A percentile compares a stretch with the other conserved stretches of the same genome.
Evolutionary conservation across 1,140 invertebrate species (phyloP).

Genomic region (Apis florea): DNA sequence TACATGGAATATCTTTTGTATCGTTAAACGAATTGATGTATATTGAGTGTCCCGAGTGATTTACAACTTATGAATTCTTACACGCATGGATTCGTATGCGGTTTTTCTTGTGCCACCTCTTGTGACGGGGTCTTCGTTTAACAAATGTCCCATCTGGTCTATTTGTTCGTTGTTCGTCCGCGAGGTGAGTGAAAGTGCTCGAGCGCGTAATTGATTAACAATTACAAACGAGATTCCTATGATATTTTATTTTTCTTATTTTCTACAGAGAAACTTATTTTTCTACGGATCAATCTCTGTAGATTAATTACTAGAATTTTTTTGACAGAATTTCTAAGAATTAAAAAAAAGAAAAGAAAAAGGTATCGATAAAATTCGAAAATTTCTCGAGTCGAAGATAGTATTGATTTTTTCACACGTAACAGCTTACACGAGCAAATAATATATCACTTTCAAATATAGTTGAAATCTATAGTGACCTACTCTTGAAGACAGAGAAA

Average conservation of each 20-base stretch:
- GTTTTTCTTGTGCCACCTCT: constrained; percentile 1
- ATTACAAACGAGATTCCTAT: not conserved
- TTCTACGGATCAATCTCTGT: too few relatives aligned
- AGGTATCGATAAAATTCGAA: not conserved
- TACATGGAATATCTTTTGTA: not conserved
- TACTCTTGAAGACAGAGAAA: too few relatives aligned
- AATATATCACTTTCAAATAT: too few relatives aligned
- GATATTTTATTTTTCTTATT: not conserved
- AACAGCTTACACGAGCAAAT: not conserved
- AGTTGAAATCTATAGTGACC: too few relatives aligned
- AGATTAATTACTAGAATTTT: too few relatives aligned
- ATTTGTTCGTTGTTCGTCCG: not conserved
- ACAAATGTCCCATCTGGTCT: not conserved
- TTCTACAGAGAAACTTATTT: too few relatives aligned
- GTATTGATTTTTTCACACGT: not conserved
- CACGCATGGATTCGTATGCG: not conserved
- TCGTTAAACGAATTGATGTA: not conserved
- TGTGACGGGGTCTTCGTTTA: not conserved
- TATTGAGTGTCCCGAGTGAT: not conserved
- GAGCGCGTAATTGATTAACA: not conserved
- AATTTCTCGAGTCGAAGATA: not conserved
- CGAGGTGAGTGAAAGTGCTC: not conserved
- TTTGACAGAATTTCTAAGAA: too few relatives aligned
- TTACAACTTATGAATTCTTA: not conserved
- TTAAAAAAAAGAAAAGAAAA: not conserved